phyloP scores from a whole-genome alignment of 2,113 vertebrate genomes.

The Lonchura striata region DNA sequence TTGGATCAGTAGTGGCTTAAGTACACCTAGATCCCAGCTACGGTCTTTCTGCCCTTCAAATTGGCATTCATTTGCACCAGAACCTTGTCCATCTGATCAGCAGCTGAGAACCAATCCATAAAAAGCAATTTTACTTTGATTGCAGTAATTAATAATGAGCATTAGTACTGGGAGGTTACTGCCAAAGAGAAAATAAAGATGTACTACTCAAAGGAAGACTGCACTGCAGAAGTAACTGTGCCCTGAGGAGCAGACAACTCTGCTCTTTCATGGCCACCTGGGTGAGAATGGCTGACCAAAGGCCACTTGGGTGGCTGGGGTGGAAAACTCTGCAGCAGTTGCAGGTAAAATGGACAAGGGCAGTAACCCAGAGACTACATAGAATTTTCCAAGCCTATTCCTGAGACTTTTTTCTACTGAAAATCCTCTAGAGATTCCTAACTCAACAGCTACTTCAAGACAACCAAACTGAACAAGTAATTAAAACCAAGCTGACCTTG shows the following conservation, averaged over 20 bases:
- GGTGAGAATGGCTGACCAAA: neutral
- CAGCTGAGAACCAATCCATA: neutral
- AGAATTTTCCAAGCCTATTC: neutral
- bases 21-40: neutral
- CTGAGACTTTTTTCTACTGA: neutral
- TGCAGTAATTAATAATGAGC: neutral
- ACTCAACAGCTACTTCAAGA: neutral
- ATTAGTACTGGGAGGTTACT: neutral
- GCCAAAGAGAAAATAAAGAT: neutral
- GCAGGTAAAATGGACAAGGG: neutral
- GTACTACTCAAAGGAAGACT: neutral
- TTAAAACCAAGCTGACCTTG: neutral
- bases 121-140: neutral
- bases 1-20: neutral
- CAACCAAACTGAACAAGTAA: neutral
- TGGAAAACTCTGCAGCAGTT: neutral
- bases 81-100: neutral
- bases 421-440: neutral
- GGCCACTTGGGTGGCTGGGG: neutral
- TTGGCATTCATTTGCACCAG: neutral
- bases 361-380: neutral
- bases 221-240: neutral
- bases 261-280: neutral
- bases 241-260: neutral
- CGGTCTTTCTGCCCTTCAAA: accelerated